These are phyloP conservation scores for Xyrichtys novacula DNA, from an alignment of 2,797 vertebrate genomes.

Conservation along the genomic window DNA sequence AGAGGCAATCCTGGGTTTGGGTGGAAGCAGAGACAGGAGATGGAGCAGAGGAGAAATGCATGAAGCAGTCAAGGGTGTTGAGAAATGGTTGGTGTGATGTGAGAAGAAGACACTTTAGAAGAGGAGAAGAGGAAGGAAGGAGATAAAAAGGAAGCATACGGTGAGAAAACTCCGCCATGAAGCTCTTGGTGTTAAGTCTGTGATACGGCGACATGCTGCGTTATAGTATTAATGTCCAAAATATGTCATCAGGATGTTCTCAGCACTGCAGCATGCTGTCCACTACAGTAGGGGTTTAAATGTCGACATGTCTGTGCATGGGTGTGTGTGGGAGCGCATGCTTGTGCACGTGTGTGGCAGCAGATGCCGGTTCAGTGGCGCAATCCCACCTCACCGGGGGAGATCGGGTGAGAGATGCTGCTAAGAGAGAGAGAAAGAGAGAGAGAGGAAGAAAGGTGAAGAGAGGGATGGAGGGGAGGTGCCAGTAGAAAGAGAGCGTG, in stretches of 20 bases:
- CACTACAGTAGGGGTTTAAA: conserved; percentile 64
- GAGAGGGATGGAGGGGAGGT: conserved; percentile 35
- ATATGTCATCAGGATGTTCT: conserved; percentile 55
- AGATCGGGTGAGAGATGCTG: conserved; percentile 60
- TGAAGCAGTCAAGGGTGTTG: neutral
- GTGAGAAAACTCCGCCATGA: conserved; percentile 15
- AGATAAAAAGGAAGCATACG: conserved; percentile 3
- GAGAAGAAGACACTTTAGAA: too few relatives aligned
- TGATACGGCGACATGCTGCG: conserved; percentile 38
- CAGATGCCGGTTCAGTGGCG: conserved; percentile 73
- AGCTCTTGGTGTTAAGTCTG: conserved; percentile 37
- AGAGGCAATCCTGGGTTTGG: conserved; percentile 33
- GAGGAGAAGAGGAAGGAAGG: neutral
- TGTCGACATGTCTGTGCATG: conserved; percentile 31
- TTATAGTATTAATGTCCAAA: conserved; percentile 54
- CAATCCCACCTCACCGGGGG: conserved; percentile 74
- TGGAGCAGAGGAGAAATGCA: neutral
- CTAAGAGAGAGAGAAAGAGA: conserved; percentile 27
- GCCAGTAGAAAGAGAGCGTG: conserved; percentile 58
- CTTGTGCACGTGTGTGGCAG: conserved; percentile 28
- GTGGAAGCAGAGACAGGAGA: neutral
- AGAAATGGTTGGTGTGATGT: neutral
- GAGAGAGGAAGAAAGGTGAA: conserved; percentile 40
- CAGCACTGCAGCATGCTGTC: conserved; percentile 51
- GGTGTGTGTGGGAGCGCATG: neutral